A percentile compares a stretch with the other conserved stretches of the same genome.
Evolutionary conservation across 2,113 vertebrate genomes (phyloP).

Genomic region (Rissa tridactyla): DNA sequence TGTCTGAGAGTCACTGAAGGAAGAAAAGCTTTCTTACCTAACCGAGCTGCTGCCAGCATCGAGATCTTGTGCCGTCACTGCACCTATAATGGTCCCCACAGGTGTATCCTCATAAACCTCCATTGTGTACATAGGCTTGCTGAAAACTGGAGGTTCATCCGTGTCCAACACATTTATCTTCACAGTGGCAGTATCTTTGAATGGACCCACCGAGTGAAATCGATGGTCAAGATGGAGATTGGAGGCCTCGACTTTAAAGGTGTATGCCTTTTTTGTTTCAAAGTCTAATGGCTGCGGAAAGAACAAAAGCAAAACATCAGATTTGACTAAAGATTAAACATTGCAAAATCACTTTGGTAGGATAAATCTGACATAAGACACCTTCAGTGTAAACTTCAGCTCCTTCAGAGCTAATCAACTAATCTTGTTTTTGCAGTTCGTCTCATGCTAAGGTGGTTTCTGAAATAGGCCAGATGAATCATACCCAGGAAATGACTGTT

Average conservation of each 20-base stretch:
- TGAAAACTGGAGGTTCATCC: conserved; percentile 95
- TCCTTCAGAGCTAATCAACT: background rate
- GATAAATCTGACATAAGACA: background rate
- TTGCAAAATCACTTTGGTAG: background rate
- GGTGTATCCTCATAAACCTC: conserved; percentile 96
- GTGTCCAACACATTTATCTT: conserved; percentile 95
- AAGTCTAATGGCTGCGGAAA: conserved; percentile 87
- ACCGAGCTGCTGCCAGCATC: conserved; percentile 90
- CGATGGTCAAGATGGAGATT: conserved; percentile 91
- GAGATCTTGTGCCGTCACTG: conserved; percentile 94
- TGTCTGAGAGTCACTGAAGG: background rate
- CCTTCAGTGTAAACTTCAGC: background rate
- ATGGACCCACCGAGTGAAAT: conserved; percentile 91
- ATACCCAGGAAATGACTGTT: background rate
- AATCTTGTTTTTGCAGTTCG: background rate
- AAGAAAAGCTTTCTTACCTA: conserved; percentile 76
- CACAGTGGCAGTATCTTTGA: conserved; percentile 96
- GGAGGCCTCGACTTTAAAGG: conserved; percentile 95
- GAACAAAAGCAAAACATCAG: background rate
- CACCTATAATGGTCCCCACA: conserved; percentile 91
- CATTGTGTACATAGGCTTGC: conserved; percentile 90
- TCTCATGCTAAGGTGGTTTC: background rate
- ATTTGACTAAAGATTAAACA: background rate
- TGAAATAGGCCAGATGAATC: background rate
- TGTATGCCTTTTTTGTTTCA: conserved; percentile 95